Evolutionary conservation across 1,140 invertebrate genomes (phyloP), one percentile per base, ranked within the genome.

Genomic region (Papilio polytes): DNA sequence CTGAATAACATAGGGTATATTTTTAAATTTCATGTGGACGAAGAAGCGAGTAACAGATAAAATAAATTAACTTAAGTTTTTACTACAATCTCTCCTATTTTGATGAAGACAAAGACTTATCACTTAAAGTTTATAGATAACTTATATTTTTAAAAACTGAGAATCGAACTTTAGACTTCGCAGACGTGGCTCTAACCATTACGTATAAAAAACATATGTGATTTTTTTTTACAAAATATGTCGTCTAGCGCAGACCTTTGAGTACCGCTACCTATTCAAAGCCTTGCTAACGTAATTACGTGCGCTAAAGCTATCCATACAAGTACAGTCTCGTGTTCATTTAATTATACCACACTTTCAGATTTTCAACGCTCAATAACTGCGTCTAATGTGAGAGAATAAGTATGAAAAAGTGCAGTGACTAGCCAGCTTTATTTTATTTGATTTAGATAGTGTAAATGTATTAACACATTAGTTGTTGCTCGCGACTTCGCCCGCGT

Each of bases 221-320:
- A 4, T n/a, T n/a, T 31, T 31, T 22, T 70, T 70, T 70, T 70
- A 70, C 63, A 70, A 70, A 70, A 70, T 70, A 18, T 70, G 26
- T 70, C 63, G 63, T 70, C 63, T 70, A 70, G 63, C 15, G 12
- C 63, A 70, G 12, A 26, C 59, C 73, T 74, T 44, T 74, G 10
- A 74, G 74, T 15, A 53, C 44, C 46, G 73, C n/a, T 46, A 41
- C 31, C 70, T 26, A 73, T 73, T 73, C 74, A 76, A 76, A 76
- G 74, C 74, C 74, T 48, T 46, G 74, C 46, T 76, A 76, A 76
- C 74, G 74, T 46, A 76, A 76, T 76, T 76, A 76, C 41, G 20
- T 76, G 46, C n/a, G 74, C 74, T 51, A 76, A 48, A 76, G 46
- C 74, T 46, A 51, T 6, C 74, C 74, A 76, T 76, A 51, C 74